Conservation (phyloP, 2,888 invertebrate genomes). For the Eubasilissa splendida region DNA sequence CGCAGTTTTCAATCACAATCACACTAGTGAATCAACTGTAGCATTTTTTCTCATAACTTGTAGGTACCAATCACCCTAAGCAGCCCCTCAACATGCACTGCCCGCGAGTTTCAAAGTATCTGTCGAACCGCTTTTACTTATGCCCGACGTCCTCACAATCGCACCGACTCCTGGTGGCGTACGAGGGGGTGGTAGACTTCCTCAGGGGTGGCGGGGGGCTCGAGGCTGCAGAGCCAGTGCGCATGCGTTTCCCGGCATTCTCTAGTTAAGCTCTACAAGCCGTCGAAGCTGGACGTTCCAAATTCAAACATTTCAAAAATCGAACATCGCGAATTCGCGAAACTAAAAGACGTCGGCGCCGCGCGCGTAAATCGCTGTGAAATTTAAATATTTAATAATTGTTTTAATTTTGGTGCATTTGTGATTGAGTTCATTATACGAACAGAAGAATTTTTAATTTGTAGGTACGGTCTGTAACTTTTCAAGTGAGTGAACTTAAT, state of each 20-base stretch:
- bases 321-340: not conserved
- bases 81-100: not conserved
- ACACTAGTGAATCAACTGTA: no score
- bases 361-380: not conserved
- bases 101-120: not conserved
- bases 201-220: not conserved
- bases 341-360: conserved; percentile 1
- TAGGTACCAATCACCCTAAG: no score
- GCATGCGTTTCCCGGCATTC: conserved; percentile 44
- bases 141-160: conserved; percentile 5
- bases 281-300: conserved; percentile 18
- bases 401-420: no score
- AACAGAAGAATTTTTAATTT: not conserved
- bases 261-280: conserved; percentile 36
- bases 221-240: conserved; percentile 25
- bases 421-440: not conserved
- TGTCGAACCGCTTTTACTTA: not conserved
- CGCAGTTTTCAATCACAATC: no score
- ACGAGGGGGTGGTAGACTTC: not conserved
- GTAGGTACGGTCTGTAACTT: no score
- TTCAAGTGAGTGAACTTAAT: no score
- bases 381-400: not conserved
- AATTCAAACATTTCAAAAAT: not conserved
- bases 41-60: no score
- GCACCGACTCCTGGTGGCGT: not conserved